Evolutionary conservation across 2,888 invertebrate species (phyloP).

Genomic region (Meta bourneti): DNA sequence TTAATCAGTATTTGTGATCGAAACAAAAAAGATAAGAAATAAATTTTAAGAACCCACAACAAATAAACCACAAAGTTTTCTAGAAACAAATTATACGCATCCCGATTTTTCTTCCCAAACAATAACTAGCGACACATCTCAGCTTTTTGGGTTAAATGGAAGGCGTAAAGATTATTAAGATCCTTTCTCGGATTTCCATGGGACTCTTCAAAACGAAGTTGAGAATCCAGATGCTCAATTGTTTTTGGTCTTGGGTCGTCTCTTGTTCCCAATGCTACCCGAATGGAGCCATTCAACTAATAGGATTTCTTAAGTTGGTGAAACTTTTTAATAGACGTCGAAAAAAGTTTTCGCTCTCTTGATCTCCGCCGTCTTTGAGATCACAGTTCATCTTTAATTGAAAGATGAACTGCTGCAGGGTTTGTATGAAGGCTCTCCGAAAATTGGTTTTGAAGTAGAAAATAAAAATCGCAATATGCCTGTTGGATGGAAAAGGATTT

Average conservation of each 20-base stretch:
- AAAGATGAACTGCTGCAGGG: neutral
- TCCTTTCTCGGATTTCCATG: neutral
- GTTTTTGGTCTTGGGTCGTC: neutral
- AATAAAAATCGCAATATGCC: neutral
- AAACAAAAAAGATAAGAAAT: too few relatives aligned
- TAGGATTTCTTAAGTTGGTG: neutral
- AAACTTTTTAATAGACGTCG: slow-evolving; percentile 5
- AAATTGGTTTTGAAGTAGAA: neutral
- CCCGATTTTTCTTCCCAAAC: too few relatives aligned
- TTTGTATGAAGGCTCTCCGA: neutral
- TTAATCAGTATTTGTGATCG: too few relatives aligned
- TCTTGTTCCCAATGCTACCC: neutral
- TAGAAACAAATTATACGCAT: too few relatives aligned
- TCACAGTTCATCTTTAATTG: neutral
- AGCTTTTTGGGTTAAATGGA: too few relatives aligned
- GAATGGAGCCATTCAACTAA: neutral
- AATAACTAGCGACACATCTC: too few relatives aligned
- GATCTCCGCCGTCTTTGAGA: neutral
- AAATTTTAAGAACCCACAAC: too few relatives aligned
- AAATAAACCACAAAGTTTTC: too few relatives aligned
- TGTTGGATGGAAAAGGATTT: neutral
- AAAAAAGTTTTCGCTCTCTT: neutral
- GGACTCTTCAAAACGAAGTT: neutral
- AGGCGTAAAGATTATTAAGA: too few relatives aligned
- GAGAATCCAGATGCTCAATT: neutral